These are phyloP conservation scores for Nipponia nippon DNA, from an alignment of 2,113 vertebrate species.

Conservation along the genomic window DNA sequence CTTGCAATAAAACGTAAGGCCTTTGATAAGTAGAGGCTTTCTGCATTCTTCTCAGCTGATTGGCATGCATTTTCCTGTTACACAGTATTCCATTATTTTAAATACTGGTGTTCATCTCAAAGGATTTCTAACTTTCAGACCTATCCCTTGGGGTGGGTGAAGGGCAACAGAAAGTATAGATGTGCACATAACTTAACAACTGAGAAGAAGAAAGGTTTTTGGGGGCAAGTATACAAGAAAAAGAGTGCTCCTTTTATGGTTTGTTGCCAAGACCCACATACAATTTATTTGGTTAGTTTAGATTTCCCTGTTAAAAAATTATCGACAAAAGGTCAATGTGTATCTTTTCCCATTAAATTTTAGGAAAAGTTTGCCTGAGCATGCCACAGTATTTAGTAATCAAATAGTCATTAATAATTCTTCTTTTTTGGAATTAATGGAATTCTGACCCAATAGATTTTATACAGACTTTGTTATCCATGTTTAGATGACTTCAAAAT, in stretches of 20 bases:
- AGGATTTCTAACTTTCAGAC: not conserved
- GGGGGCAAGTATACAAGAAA: not conserved
- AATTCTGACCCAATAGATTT: not conserved
- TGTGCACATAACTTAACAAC: not conserved
- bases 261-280: not conserved
- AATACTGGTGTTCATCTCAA: not conserved
- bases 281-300: not conserved
- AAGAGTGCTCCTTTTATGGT: not conserved
- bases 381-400: not conserved
- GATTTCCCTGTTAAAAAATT: not conserved
- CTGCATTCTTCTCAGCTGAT: not conserved
- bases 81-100: not conserved
- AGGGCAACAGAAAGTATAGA: not conserved
- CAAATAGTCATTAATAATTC: not conserved
- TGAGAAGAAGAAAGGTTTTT: not conserved
- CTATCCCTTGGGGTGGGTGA: fast-evolving
- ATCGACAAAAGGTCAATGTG: not conserved
- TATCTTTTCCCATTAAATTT: not conserved
- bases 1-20: not conserved
- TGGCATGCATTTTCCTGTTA: not conserved
- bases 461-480: not conserved
- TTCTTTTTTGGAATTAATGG: fast-evolving
- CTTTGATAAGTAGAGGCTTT: not conserved
- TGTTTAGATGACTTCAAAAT: not conserved
- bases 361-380: not conserved